Evolutionary conservation across 2,888 invertebrate genomes (phyloP).

Genomic region (Leptopilina myrica): DNA sequence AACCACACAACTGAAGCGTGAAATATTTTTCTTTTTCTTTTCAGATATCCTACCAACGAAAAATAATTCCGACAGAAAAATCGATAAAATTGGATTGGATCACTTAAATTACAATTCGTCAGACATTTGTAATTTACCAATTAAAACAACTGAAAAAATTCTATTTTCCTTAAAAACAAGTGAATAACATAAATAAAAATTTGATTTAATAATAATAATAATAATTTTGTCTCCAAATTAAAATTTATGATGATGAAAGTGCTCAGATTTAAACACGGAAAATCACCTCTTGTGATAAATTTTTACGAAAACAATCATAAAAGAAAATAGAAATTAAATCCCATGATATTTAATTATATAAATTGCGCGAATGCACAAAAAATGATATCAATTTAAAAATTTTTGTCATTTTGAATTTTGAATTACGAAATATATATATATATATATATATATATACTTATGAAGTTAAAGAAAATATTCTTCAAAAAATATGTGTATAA

Average conservation of each 20-base stretch:
- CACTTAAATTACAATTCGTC: background rate
- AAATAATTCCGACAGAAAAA: conserved; percentile 10
- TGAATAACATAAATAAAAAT: background rate
- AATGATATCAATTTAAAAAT: no score
- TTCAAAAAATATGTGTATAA: no score
- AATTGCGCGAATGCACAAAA: no score
- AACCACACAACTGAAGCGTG: background rate
- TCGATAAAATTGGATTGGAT: background rate
- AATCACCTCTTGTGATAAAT: background rate
- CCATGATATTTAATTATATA: background rate
- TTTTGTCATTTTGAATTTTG: no score
- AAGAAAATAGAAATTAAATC: background rate
- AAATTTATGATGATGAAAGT: background rate
- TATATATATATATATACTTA: no score
- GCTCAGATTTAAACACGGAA: background rate
- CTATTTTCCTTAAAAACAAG: background rate
- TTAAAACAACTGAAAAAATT: background rate
- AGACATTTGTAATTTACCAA: background rate
- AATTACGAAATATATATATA: no score
- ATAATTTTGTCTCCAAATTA: background rate
- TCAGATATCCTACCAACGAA: conserved; percentile 3
- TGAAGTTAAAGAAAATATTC: no score
- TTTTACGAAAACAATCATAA: background rate
- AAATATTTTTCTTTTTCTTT: conserved; percentile 3
- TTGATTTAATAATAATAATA: no score